Base-by-base conservation (phyloP, 2,888 invertebrate species). In the Harpagoxenus sublaevis region DNA sequence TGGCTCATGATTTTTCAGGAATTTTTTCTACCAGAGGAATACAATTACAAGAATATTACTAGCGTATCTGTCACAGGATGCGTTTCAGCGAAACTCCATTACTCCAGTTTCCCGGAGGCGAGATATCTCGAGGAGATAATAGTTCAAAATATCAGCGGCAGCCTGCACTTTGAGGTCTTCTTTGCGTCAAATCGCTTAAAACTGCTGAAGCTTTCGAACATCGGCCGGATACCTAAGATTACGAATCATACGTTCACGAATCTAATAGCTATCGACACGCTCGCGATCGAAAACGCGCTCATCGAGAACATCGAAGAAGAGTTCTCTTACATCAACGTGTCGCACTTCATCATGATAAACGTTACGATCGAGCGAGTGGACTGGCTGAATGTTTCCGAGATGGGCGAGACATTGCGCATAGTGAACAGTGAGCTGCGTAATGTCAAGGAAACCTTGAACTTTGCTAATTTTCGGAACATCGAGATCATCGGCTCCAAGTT, bases 251-350 rank as follows among this genome's bases (percentile, higher is more conserved):
- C 90, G 0, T 94, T 93, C 62, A 82, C 60, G 0, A 85, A 51
- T 9, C 12, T 91, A 9, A 18, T 48, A 0, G 84, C 66, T 6
- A 91, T 94, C 45, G 90, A 91, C n/a, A 68, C 65, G 15, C 77
- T 94, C 42, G 81, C 71, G 5, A 91, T 93, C 55, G 90, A 92
- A 10, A 84, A 93, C 60, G 82, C 91, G 12, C 39, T 70, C 12
- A 92, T 94, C 60, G 90, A 86, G 12, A 85, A 85, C 55, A 92
- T 94, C 45, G 89, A 92, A 45, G 94, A 92, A 71, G 89, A 89
- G 31, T 93, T 94, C 51, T 71, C 77, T 8, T 85, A 85, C 42
- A 87, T 91, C 4, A 75, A 81, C 0, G 84, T 93, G 3, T 79
- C 53, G 3, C 23, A 89, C 2, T 89, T 94, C 6, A 66, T 89